Conservation (phyloP, 2,113 vertebrate genomes). For the Sinocyclocheilus grahami region DNA sequence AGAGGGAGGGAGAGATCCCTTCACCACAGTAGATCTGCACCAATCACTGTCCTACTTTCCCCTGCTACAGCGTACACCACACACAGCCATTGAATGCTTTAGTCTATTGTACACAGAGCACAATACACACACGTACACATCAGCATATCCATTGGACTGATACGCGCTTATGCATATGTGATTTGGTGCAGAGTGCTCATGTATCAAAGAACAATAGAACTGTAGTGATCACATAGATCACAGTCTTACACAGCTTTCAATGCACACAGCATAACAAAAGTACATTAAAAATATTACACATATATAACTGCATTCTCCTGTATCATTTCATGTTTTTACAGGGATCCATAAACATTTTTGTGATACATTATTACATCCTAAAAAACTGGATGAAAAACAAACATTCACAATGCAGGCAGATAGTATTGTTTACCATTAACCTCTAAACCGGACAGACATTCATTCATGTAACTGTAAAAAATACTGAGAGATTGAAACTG, state of each 20-base stretch:
- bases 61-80: slow-evolving; percentile 27
- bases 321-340: neutral
- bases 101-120: slow-evolving; percentile 22
- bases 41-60: slow-evolving; percentile 54
- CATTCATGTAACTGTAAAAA: neutral
- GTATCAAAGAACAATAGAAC: slow-evolving; percentile 43
- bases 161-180: slow-evolving; percentile 29
- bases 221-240: slow-evolving; percentile 5
- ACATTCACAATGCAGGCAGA: neutral
- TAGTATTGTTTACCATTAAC: neutral
- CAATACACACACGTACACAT: slow-evolving; percentile 9
- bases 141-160: slow-evolving; percentile 28
- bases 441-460: neutral
- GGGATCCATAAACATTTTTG: neutral
- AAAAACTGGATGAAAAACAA: neutral
- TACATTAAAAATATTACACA: neutral
- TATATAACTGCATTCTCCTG: neutral
- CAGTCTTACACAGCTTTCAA: neutral
- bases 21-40: slow-evolving; percentile 48
- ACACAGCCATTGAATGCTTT: slow-evolving; percentile 28
- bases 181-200: slow-evolving; percentile 35
- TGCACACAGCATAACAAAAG: neutral
- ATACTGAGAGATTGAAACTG: neutral
- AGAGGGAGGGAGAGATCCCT: slow-evolving; percentile 39
- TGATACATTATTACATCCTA: neutral